A percentile compares a stretch with the other conserved stretches of the same genome.
Evolutionary conservation across 2,113 vertebrate species (phyloP).

Genomic region (Monarcha castaneiventris): DNA sequence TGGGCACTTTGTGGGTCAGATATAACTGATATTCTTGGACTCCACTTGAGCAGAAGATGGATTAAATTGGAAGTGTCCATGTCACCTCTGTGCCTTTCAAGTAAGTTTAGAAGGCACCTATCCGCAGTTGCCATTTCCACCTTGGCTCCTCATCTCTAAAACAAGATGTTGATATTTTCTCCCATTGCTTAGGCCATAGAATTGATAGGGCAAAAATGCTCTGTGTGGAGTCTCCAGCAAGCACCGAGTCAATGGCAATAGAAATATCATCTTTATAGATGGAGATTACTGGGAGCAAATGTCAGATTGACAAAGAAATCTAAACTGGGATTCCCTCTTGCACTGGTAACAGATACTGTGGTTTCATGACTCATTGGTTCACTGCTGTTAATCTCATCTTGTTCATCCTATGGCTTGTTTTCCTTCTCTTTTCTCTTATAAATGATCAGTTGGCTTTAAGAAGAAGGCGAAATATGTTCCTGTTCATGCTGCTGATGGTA

Average conservation of each 20-base stretch:
- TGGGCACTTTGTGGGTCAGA: neutral
- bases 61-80: neutral
- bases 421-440: neutral
- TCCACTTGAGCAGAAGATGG: neutral
- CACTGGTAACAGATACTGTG: neutral
- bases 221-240: neutral
- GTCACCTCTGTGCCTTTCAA: neutral
- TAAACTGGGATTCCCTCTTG: neutral
- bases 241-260: neutral
- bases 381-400: neutral
- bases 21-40: neutral
- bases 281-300: neutral
- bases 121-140: neutral
- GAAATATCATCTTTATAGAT: neutral
- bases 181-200: neutral
- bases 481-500: slow-evolving; percentile 72
- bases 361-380: neutral
- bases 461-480: slow-evolving; percentile 70
- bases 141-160: neutral
- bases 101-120: neutral
- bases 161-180: neutral
- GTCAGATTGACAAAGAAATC: neutral
- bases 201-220: neutral
- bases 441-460: slow-evolving; percentile 82
- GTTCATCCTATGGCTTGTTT: neutral